Conservation (phyloP, 1,140 invertebrate genomes). For the Calephelis virginiensis region DNA sequence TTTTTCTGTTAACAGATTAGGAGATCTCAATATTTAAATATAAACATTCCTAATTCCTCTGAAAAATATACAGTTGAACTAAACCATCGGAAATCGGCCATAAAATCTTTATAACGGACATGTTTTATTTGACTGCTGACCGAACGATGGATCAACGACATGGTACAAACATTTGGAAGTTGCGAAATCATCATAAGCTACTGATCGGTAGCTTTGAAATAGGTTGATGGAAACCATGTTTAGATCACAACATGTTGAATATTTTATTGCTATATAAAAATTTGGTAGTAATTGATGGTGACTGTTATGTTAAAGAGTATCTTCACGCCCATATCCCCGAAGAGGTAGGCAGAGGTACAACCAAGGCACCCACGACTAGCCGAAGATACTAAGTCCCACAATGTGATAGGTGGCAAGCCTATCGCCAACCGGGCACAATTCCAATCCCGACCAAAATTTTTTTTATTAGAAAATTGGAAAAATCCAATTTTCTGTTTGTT, state of each 20-base stretch:
- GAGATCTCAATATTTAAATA: neutral
- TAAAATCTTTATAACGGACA: conserved; percentile 31
- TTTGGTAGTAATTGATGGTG: neutral
- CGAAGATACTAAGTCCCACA: no score
- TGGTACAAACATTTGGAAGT: conserved; percentile 21
- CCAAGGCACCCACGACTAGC: no score
- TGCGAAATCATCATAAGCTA: conserved; percentile 17
- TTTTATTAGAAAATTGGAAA: no score
- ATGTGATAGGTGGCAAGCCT: no score
- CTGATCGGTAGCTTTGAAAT: conserved; percentile 7
- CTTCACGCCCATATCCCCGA: no score
- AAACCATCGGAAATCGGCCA: conserved; percentile 31
- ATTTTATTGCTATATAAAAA: neutral
- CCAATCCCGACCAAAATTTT: no score
- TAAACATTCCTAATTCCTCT: neutral
- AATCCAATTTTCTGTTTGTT: no score
- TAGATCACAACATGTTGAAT: neutral
- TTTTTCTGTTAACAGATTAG: no score
- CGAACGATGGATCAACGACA: conserved; percentile 21
- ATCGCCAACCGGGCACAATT: no score
- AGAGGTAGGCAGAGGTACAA: no score
- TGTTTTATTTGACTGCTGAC: conserved; percentile 39
- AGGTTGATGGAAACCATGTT: conserved; percentile 4
- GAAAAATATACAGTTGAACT: conserved; percentile 2
- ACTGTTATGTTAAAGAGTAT: neutral